A percentile compares a stretch with the other conserved stretches of the same genome.
Evolutionary conservation across 2,888 invertebrate species (phyloP).

Genomic region (Athalia circularis): DNA sequence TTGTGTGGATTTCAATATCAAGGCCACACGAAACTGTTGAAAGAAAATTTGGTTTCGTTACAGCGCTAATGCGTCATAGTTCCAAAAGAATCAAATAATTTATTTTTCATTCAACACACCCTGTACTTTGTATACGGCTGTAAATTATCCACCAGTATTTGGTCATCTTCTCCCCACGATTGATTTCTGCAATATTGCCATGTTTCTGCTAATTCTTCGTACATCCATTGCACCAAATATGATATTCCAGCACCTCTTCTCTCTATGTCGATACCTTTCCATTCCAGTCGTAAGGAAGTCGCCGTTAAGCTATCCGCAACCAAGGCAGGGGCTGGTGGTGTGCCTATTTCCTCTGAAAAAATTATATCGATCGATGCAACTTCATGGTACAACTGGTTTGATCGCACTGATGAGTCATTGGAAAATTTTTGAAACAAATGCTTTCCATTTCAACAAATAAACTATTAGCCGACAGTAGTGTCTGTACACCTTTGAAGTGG

Average conservation of each 20-base stretch:
- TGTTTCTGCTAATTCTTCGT: slow-evolving; percentile 81
- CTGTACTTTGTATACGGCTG: slow-evolving; percentile 93
- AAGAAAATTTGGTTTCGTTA: slow-evolving; percentile 50
- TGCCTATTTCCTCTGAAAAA: slow-evolving; percentile 79
- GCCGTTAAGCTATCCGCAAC: slow-evolving; percentile 86
- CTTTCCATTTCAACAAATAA: background rate
- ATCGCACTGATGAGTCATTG: background rate
- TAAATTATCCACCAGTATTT: slow-evolving; percentile 85
- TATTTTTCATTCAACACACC: slow-evolving; percentile 76
- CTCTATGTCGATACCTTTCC: slow-evolving; percentile 77
- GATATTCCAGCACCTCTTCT: slow-evolving; percentile 76
- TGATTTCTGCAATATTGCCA: slow-evolving; percentile 91
- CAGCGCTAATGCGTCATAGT: background rate
- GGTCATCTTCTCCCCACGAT: slow-evolving; percentile 80
- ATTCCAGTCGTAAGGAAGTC: slow-evolving; percentile 87
- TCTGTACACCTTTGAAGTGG: background rate
- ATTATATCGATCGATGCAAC: background rate
- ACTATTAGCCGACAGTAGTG: too few relatives aligned
- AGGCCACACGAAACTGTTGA: slow-evolving; percentile 90
- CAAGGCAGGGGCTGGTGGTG: slow-evolving; percentile 84
- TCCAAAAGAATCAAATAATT: background rate
- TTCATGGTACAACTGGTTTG: background rate
- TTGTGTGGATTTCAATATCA: slow-evolving; percentile 81
- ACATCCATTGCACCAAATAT: slow-evolving; percentile 85
- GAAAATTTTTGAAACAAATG: background rate